Evolutionary conservation across 2,888 invertebrate species (phyloP).

Genomic region (Anarsia innoxiella): DNA sequence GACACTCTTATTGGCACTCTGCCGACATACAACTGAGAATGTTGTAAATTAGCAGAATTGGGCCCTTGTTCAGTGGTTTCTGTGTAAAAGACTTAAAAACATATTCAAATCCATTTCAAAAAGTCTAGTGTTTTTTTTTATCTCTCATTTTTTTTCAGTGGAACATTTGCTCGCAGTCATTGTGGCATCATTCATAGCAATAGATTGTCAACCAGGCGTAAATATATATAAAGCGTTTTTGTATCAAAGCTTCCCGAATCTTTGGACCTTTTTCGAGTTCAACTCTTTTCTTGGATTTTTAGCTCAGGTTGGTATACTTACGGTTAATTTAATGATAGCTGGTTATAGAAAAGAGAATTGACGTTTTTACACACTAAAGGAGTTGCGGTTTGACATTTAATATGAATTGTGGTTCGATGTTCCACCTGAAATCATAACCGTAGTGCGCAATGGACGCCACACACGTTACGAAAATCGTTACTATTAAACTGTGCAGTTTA

Average conservation of each 20-base stretch:
- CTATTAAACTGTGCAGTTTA: too few relatives aligned
- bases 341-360: neutral
- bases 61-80: neutral
- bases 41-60: neutral
- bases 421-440: too few relatives aligned
- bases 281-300: slow-evolving; percentile 27
- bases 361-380: neutral
- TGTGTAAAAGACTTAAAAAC: neutral
- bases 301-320: slow-evolving; percentile 27
- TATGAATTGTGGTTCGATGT: too few relatives aligned
- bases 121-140: neutral
- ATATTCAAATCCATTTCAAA: neutral
- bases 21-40: too few relatives aligned
- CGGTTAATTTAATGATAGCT: neutral
- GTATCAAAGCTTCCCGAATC: slow-evolving; percentile 30
- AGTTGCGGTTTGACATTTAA: neutral
- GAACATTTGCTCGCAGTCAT: slow-evolving; percentile 40
- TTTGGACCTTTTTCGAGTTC: slow-evolving; percentile 32
- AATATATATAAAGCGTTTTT: slow-evolving; percentile 32
- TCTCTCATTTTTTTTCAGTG: slow-evolving; percentile 29
- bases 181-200: slow-evolving; percentile 24
- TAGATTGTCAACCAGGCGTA: slow-evolving; percentile 32
- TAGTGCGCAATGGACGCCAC: too few relatives aligned
- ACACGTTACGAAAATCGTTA: too few relatives aligned
- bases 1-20: too few relatives aligned